phyloP scores from a whole-genome alignment of 2,888 invertebrate genomes.

The Poecilus cupreus region DNA sequence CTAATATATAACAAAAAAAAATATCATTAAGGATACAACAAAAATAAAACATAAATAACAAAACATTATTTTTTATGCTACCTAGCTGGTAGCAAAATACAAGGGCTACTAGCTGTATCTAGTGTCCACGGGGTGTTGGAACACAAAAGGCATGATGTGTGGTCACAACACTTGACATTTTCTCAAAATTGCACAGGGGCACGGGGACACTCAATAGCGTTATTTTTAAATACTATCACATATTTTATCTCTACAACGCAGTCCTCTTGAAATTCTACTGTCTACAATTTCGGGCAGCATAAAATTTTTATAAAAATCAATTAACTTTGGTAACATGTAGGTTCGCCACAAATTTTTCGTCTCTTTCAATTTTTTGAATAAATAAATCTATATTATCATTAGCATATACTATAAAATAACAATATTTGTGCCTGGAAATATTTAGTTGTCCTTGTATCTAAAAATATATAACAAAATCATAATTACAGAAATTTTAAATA shows the following conservation, averaged over 20 bases:
- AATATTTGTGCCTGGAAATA: not conserved
- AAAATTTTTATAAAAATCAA: not conserved
- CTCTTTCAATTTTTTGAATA: slow-evolving; percentile 6
- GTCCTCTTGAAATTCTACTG: not conserved
- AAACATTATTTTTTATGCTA: too few relatives aligned
- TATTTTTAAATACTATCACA: too few relatives aligned
- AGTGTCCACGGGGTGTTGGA: too few relatives aligned
- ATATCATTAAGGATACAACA: too few relatives aligned
- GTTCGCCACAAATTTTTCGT: not conserved
- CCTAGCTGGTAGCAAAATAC: too few relatives aligned
- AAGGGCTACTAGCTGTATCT: too few relatives aligned
- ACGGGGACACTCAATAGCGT: too few relatives aligned
- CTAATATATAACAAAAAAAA: too few relatives aligned
- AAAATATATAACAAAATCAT: not conserved
- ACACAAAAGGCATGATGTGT: too few relatives aligned
- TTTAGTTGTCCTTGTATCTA: not conserved
- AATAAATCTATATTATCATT: slow-evolving; percentile 11
- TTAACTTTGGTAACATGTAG: not conserved
- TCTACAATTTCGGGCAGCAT: not conserved
- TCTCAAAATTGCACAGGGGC: too few relatives aligned
- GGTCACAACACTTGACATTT: too few relatives aligned
- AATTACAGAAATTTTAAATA: not conserved
- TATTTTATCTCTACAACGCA: not conserved
- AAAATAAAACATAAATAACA: too few relatives aligned
- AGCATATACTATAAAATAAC: slow-evolving; percentile 9